Evolutionary conservation across 2,113 vertebrate genomes (phyloP).

Genomic region (Anarhynchus alexandrinus): DNA sequence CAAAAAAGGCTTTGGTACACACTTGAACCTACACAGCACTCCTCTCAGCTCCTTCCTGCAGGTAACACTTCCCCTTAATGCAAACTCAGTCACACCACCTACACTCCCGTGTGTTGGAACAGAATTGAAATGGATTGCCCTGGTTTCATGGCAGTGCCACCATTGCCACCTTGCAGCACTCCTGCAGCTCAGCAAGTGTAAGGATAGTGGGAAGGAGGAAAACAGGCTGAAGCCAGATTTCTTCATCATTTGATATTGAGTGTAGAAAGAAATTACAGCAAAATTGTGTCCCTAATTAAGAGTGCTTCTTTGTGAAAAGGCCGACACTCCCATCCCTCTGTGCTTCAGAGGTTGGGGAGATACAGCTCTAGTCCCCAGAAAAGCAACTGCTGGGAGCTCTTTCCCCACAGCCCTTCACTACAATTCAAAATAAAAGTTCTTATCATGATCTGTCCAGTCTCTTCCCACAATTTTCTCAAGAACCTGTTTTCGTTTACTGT

Average conservation of each 20-base stretch:
- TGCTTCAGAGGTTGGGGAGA: not conserved
- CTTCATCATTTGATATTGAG: not conserved
- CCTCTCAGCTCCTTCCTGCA: not conserved
- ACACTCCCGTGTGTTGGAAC: fast-evolving
- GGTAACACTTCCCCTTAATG: not conserved
- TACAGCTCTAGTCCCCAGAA: not conserved
- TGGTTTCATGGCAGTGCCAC: not conserved
- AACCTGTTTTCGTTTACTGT: not conserved
- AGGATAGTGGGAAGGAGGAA: not conserved
- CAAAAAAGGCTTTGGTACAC: not conserved
- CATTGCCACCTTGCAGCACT: fast-evolving
- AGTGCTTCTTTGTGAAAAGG: not conserved
- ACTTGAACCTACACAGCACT: not conserved
- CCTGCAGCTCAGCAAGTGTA: not conserved
- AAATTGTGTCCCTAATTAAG: not conserved
- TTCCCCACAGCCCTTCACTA: not conserved
- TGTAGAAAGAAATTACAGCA: not conserved
- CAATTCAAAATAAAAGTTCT: not conserved
- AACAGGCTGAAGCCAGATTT: not conserved
- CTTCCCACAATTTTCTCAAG: not conserved
- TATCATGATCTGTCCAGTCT: not conserved
- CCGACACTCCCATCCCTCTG: not conserved
- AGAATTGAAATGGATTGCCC: fast-evolving
- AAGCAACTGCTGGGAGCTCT: not conserved
- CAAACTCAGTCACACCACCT: not conserved